These are phyloP conservation scores for Diorhabda elongata DNA, from an alignment of 1,140 invertebrate species.

Conservation along the genomic window DNA sequence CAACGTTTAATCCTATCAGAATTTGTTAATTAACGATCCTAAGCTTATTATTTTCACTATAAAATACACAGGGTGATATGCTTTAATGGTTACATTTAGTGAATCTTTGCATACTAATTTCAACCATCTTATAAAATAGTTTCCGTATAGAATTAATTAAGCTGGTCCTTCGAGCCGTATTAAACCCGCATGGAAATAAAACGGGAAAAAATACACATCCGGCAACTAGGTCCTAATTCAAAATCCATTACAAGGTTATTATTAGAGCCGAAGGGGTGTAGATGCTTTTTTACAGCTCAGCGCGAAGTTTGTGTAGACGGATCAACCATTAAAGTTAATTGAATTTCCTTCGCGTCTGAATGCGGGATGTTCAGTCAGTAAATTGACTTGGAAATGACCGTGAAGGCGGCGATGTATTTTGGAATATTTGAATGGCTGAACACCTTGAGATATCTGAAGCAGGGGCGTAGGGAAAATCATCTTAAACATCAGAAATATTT, in stretches of 20 bases:
- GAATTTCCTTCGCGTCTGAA: slow-evolving; percentile 46
- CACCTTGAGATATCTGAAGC: slow-evolving; percentile 10
- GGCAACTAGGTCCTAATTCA: slow-evolving; percentile 29
- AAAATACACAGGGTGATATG: slow-evolving; percentile 3
- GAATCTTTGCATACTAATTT: too few species aligned
- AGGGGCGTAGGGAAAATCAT: not conserved
- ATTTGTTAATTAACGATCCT: slow-evolving; percentile 1
- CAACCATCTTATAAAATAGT: too few species aligned
- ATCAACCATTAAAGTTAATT: slow-evolving; percentile 50
- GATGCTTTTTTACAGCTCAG: slow-evolving; percentile 37
- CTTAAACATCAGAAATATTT: not conserved
- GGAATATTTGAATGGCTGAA: slow-evolving; percentile 26
- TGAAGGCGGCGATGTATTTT: slow-evolving; percentile 37
- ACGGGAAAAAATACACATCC: not conserved
- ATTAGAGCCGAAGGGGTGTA: slow-evolving; percentile 33
- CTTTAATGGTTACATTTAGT: not conserved
- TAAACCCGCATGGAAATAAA: too few species aligned
- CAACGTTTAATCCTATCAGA: slow-evolving; percentile 3
- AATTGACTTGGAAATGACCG: slow-evolving; percentile 49
- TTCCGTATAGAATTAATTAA: too few species aligned
- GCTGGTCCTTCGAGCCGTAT: too few species aligned
- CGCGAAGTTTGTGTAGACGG: slow-evolving; percentile 33
- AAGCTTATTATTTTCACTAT: not conserved
- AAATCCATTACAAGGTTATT: slow-evolving; percentile 43
- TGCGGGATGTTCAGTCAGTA: slow-evolving; percentile 44